Conservation (phyloP, 2,797 vertebrate species). For the Prionace glauca region DNA sequence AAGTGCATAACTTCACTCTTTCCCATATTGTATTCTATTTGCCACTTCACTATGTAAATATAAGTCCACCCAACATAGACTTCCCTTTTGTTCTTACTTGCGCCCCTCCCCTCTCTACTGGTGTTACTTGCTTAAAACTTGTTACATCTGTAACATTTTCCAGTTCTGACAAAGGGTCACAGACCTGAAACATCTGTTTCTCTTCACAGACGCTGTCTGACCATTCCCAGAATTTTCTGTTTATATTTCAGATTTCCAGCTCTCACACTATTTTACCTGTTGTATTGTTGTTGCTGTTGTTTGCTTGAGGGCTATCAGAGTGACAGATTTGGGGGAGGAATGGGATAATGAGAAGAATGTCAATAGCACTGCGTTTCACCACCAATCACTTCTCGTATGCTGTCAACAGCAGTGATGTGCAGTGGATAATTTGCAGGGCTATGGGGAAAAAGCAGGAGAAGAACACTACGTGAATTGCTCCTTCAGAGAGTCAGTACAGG, state of each 20-base stretch:
- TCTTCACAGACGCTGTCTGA: not conserved
- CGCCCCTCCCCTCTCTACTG: not conserved
- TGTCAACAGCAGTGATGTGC: not conserved
- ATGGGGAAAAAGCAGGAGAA: no score
- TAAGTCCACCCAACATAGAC: not conserved
- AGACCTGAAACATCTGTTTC: conserved; percentile 1
- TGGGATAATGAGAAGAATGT: not conserved
- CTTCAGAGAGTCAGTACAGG: no score
- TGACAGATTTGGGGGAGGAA: not conserved
- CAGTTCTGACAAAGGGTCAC: conserved; percentile 7
- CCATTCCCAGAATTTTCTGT: not conserved
- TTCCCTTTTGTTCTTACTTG: not conserved
- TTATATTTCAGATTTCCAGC: not conserved
- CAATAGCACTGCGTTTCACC: not conserved
- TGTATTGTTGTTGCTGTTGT: not conserved
- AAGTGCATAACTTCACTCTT: no score
- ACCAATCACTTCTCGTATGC: not conserved
- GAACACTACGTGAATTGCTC: no score
- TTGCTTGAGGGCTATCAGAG: not conserved
- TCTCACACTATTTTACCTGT: not conserved
- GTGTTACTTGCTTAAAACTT: not conserved
- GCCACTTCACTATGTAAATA: not conserved
- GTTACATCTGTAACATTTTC: not conserved
- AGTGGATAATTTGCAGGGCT: no score
- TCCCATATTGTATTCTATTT: no score